Percentiles rank a stretch among this genome's conserved stretches.
Evolutionary conservation across 2,113 vertebrate genomes (phyloP).

Genomic region (Lycaon pictus): DNA sequence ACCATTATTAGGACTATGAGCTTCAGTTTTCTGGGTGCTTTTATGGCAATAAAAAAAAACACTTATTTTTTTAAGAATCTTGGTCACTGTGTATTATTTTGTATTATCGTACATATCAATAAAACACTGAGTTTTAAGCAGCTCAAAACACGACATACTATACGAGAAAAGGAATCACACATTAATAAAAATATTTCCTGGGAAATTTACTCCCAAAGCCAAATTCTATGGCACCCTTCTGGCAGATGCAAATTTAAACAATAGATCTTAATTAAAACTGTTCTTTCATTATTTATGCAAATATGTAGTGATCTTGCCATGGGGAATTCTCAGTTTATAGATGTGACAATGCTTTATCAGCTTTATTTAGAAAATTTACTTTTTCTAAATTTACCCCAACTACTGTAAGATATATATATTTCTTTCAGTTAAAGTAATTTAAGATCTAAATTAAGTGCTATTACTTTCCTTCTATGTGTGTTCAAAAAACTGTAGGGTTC

Average conservation of each 20-base stretch:
- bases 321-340: slow-evolving; percentile 38
- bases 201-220: slow-evolving; percentile 33
- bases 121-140: background rate
- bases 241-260: slow-evolving; percentile 49
- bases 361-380: slow-evolving; percentile 55
- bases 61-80: slow-evolving; percentile 56
- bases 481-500: background rate
- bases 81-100: slow-evolving; percentile 6
- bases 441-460: slow-evolving; percentile 24
- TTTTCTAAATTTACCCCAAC: slow-evolving; percentile 6
- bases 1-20: slow-evolving; percentile 20
- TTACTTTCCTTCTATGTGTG: slow-evolving; percentile 34
- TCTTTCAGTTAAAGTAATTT: background rate
- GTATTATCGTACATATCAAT: background rate
- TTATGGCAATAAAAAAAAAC: background rate
- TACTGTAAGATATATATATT: background rate
- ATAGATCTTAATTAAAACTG: slow-evolving; percentile 31
- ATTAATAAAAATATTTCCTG: slow-evolving; percentile 35
- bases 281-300: slow-evolving; percentile 27
- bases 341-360: slow-evolving; percentile 18
- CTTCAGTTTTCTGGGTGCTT: slow-evolving; percentile 49
- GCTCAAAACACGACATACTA: background rate
- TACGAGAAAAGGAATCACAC: slow-evolving; percentile 26
- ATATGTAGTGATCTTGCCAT: background rate
- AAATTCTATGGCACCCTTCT: background rate